Conservation (phyloP, 2,113 vertebrate genomes). For the Nesoenas mayeri region DNA sequence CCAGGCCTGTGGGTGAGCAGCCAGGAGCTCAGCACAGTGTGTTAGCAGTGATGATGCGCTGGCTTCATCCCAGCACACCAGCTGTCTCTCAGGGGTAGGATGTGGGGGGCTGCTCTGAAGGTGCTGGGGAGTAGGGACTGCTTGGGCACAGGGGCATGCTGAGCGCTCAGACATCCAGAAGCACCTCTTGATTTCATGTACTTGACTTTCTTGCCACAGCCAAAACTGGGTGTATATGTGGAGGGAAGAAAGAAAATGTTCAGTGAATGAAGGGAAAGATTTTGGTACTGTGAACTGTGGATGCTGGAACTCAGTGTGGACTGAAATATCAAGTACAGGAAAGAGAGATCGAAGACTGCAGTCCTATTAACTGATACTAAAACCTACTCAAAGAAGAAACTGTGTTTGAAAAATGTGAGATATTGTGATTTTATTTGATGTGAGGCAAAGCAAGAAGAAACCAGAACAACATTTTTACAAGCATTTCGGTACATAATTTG, state of each 20-base stretch:
- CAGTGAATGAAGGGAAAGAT: background rate
- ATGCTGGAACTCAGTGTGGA: background rate
- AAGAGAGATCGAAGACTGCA: background rate
- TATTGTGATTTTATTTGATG: background rate
- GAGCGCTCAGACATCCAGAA: background rate
- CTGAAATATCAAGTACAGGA: background rate
- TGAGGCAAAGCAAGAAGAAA: background rate
- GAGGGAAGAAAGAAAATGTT: background rate
- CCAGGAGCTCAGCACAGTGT: accelerated
- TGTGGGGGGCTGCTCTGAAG: accelerated
- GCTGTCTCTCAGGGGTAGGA: background rate
- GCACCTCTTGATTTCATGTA: background rate
- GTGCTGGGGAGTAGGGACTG: accelerated
- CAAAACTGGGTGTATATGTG: background rate
- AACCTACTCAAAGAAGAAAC: background rate
- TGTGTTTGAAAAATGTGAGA: background rate
- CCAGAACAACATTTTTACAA: background rate
- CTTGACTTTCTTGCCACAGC: background rate
- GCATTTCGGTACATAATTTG: background rate
- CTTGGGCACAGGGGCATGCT: background rate
- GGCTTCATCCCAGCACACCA: background rate
- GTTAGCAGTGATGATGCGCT: too few relatives aligned
- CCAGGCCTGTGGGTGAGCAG: accelerated
- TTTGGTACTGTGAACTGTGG: background rate
- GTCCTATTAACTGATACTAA: background rate